Conservation (phyloP, 2,797 vertebrate genomes). For the Gallinago stenura region DNA sequence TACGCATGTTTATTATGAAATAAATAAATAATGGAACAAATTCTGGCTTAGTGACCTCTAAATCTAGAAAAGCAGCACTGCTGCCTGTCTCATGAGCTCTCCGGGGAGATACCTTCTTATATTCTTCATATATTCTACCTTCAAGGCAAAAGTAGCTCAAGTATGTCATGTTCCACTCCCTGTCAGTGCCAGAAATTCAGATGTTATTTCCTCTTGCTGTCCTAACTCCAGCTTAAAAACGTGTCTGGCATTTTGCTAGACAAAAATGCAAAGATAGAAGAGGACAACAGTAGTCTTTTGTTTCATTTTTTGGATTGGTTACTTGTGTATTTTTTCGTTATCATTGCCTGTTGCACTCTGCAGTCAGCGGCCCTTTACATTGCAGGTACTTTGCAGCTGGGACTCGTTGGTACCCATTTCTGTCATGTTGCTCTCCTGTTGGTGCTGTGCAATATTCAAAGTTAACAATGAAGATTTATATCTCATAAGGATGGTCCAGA, state of each 20-base stretch:
- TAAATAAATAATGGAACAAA: slow-evolving; percentile 20
- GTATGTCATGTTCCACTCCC: neutral
- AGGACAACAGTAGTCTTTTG: neutral
- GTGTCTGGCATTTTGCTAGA: neutral
- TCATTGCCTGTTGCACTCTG: too few species aligned
- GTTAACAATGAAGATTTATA: neutral
- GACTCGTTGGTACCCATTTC: neutral
- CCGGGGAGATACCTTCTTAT: neutral
- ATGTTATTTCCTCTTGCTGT: neutral
- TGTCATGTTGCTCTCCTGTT: neutral
- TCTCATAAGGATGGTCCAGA: neutral
- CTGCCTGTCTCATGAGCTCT: neutral
- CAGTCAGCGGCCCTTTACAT: neutral
- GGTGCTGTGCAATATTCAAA: neutral
- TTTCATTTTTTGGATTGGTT: neutral
- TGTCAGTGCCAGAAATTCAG: neutral
- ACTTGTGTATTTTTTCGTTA: neutral
- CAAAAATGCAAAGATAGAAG: neutral
- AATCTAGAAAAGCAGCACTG: neutral
- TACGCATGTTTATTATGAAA: neutral
- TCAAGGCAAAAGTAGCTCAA: neutral
- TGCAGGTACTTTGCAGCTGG: neutral
- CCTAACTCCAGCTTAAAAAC: neutral
- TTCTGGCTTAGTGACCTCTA: slow-evolving; percentile 10
- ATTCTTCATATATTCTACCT: neutral